Evolutionary conservation across 23 tunicate species (phyloP), one percentile per base, ranked within the genome.

Genomic region (Styela clava): DNA sequence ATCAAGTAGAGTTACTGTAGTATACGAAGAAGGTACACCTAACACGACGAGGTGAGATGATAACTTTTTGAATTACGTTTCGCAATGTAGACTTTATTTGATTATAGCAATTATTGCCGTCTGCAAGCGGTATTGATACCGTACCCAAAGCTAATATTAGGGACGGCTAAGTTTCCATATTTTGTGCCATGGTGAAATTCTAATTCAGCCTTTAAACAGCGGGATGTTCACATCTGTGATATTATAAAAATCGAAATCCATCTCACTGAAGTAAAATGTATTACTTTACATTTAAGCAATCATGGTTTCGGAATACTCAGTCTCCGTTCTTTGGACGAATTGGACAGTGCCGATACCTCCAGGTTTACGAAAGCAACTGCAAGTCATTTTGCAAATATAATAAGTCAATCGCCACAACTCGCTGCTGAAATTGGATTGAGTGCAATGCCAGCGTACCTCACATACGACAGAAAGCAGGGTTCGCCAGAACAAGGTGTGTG

Each of bases 231-330:
- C 12, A 44, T 44, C 56, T n/a, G n/a, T n/a, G n/a, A n/a, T n/a
- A n/a, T n/a, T n/a, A n/a, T n/a, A n/a, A n/a, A n/a, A n/a, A n/a
- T n/a, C n/a, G n/a, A n/a, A n/a, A n/a, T n/a, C n/a, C n/a, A n/a
- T n/a, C n/a, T n/a, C n/a, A n/a, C n/a, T n/a, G 25, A n/a, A 24
- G 12, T 23, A 5, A 0, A 62, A 63, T 62, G 34, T 22, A 23
- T 0, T 23, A 26, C 34, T 78, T 21, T 31, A 21, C 56, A 31
- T 68, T 73, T n/a, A 7, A 86, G 90, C 63, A 78, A 68, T 35
- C 90, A 86, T 64, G 85, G 85, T 16, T 86, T 86, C 79, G 90
- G 90, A 20, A 73, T 79, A 33, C 31, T 63, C n/a, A 56, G 52
- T 5, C 34, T 61, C 16, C 80, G 90, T 31, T 2, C 65, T 5